Conservation (phyloP, 2,797 vertebrate species). For the Manis javanica region DNA sequence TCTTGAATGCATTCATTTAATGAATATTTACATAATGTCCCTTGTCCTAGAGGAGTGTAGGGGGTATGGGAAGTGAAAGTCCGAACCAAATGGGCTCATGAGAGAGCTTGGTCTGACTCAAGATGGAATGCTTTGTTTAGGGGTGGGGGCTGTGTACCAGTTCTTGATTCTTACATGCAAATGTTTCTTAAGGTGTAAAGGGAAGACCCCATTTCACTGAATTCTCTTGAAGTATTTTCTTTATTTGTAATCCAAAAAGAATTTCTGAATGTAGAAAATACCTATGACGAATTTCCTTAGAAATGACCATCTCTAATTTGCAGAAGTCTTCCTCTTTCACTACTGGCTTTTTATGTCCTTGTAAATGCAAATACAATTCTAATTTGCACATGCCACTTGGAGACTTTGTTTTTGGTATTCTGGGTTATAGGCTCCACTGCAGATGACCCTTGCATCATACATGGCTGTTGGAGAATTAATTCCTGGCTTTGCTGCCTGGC, state of each 20-base stretch:
- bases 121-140: not conserved
- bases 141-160: too few relatives aligned
- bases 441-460: not conserved
- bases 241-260: not conserved
- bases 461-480: not conserved
- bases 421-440: not conserved
- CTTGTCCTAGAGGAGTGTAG: not conserved
- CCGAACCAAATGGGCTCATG: not conserved
- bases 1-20: not conserved
- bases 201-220: not conserved
- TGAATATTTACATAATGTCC: not conserved
- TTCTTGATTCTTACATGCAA: not conserved
- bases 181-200: not conserved
- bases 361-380: slow-evolving; percentile 7
- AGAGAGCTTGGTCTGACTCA: not conserved
- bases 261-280: slow-evolving; percentile 8
- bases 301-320: slow-evolving; percentile 7
- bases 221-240: slow-evolving; percentile 57
- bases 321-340: slow-evolving; percentile 38
- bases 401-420: not conserved
- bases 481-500: not conserved
- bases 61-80: slow-evolving; percentile 21
- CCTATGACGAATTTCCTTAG: slow-evolving; percentile 33
- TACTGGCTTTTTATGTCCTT: not conserved
- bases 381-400: not conserved